phyloP scores from a whole-genome alignment of 2,113 vertebrate species.

The Jacana jacana region DNA sequence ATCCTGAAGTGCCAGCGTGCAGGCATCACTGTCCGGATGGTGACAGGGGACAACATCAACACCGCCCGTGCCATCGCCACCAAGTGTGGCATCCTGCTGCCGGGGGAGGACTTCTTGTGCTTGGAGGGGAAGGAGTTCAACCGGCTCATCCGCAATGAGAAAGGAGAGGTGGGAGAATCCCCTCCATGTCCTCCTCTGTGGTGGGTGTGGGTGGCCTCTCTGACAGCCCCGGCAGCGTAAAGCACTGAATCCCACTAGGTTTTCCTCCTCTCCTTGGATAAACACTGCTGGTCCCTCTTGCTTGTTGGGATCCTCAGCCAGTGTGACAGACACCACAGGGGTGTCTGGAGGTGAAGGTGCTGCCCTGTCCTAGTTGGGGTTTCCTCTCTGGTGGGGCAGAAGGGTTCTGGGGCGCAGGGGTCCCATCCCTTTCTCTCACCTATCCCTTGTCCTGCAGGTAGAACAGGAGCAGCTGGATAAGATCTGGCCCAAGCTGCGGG shows the following conservation, averaged over 20 bases:
- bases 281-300: fast-evolving
- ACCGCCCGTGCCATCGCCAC: constrained; percentile 94
- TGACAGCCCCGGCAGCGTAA: fast-evolving
- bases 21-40: constrained; percentile 96
- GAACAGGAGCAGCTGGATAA: constrained; percentile 97
- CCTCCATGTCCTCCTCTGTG: not conserved
- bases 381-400: not conserved
- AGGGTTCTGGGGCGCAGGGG: not conserved
- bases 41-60: constrained; percentile 98
- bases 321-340: not conserved
- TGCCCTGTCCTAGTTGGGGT: fast-evolving
- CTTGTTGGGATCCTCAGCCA: not conserved
- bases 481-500: constrained; percentile 93
- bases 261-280: not conserved
- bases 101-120: constrained; percentile 91
- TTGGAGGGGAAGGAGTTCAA: constrained; percentile 98
- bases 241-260: fast-evolving
- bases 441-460: constrained; percentile 72
- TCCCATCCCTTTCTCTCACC: not conserved
- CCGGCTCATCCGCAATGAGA: constrained; percentile 92
- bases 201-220: not conserved
- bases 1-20: constrained; percentile 91
- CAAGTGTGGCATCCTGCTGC: constrained; percentile 93
- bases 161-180: constrained; percentile 85
- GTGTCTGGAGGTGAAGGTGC: fast-evolving